phyloP scores from a whole-genome alignment of 2,888 invertebrate genomes.

The Pterobdella sp. region DNA sequence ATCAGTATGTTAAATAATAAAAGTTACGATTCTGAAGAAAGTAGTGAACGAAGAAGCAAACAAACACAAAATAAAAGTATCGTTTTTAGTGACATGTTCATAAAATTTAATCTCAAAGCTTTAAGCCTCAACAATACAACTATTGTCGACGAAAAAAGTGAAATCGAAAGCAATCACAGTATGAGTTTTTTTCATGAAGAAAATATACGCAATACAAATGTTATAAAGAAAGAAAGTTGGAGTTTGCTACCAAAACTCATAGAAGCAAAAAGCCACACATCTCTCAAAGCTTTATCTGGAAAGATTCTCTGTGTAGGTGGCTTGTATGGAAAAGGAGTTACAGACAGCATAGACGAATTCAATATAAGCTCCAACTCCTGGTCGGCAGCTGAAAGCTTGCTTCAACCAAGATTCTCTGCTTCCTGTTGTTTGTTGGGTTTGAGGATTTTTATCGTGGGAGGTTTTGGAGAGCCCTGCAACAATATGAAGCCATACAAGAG shows the following conservation, averaged over 20 bases:
- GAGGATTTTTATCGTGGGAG: neutral
- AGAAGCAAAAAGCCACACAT: constrained; percentile 8
- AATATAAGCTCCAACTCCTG: neutral
- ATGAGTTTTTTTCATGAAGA: too few species aligned
- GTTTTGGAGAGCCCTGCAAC: neutral
- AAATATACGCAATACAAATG: too few species aligned
- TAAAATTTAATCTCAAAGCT: neutral
- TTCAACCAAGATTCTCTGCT: neutral
- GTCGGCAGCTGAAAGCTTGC: neutral
- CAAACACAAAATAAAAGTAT: neutral
- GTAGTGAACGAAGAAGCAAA: neutral
- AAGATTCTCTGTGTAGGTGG: neutral
- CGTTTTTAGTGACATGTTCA: neutral
- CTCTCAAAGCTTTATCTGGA: neutral
- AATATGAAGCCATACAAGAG: neutral
- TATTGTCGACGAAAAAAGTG: neutral
- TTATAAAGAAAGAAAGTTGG: neutral
- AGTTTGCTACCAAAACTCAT: neutral
- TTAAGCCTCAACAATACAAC: neutral
- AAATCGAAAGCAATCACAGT: too few species aligned
- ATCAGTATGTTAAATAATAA: neutral
- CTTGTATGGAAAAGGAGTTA: neutral
- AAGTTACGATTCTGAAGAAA: neutral
- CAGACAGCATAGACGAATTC: neutral
- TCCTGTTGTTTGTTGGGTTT: neutral